Evolutionary conservation across 1,140 invertebrate species (phyloP).

Genomic region (Anastrepha obliqua): DNA sequence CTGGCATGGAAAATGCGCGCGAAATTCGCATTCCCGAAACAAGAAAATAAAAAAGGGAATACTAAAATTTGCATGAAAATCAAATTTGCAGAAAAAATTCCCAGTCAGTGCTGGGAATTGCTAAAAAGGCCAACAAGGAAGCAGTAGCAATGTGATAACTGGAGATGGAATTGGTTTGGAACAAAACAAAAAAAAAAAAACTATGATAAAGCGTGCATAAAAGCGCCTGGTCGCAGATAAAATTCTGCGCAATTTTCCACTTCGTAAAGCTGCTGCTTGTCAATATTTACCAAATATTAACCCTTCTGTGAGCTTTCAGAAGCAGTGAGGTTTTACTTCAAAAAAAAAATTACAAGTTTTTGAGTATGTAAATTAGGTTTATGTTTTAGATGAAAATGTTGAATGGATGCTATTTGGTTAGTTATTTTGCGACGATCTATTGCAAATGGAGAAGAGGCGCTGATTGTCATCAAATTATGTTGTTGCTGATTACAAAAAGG

Average conservation of each 20-base stretch:
- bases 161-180: background rate
- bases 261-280: conserved; percentile 4
- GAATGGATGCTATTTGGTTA: too few species aligned
- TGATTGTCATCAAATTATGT: too few species aligned
- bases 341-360: too few species aligned
- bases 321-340: background rate
- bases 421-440: too few species aligned
- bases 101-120: background rate
- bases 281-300: background rate
- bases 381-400: too few species aligned
- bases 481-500: too few species aligned
- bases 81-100: conserved; percentile 28
- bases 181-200: background rate
- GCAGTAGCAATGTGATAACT: background rate
- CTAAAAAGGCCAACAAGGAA: background rate
- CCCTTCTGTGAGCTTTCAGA: background rate
- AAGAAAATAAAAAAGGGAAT: background rate
- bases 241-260: conserved; percentile 32
- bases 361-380: too few species aligned
- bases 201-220: background rate
- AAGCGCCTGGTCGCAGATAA: conserved; percentile 15
- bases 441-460: too few species aligned
- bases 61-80: conserved; percentile 40
- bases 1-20: conserved; percentile 18
- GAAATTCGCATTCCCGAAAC: background rate